These are phyloP conservation scores for Enteromius unitaeniatus DNA, from an alignment of 2,797 vertebrate genomes.

Conservation along the genomic window DNA sequence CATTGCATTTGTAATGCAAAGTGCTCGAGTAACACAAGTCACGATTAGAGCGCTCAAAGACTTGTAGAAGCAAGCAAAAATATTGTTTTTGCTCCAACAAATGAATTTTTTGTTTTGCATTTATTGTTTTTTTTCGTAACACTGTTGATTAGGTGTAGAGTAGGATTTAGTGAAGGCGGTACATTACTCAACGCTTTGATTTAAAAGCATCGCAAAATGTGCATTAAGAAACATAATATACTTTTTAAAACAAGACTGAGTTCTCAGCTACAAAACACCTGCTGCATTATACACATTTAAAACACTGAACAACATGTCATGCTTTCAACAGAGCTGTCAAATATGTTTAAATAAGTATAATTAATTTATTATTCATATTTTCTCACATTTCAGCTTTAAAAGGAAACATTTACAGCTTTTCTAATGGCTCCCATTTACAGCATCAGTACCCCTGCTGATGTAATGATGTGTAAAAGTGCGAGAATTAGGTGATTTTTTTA, in stretches of 20 bases:
- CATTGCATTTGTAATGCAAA: neutral
- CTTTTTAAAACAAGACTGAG: neutral
- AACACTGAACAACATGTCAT: neutral
- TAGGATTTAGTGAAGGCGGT: neutral
- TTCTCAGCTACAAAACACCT: neutral
- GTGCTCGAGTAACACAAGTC: neutral
- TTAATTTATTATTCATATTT: neutral
- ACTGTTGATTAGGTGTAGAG: neutral
- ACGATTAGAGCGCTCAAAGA: neutral
- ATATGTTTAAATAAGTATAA: neutral
- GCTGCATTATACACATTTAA: neutral
- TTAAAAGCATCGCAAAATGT: neutral
- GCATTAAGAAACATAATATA: neutral
- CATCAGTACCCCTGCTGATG: conserved; percentile 18
- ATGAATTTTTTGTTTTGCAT: neutral
- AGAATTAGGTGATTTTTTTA: conserved; percentile 33
- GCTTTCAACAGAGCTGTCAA: conserved; percentile 10
- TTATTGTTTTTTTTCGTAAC: neutral
- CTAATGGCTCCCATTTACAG: conserved; percentile 26
- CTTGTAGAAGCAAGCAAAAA: neutral
- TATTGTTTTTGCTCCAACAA: neutral
- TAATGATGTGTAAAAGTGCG: conserved; percentile 40
- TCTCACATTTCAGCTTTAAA: neutral
- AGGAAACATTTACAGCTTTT: conserved; percentile 11
- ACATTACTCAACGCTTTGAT: neutral